Conservation (phyloP, 2,888 invertebrate genomes). For the Chrysina gloriosa region DNA sequence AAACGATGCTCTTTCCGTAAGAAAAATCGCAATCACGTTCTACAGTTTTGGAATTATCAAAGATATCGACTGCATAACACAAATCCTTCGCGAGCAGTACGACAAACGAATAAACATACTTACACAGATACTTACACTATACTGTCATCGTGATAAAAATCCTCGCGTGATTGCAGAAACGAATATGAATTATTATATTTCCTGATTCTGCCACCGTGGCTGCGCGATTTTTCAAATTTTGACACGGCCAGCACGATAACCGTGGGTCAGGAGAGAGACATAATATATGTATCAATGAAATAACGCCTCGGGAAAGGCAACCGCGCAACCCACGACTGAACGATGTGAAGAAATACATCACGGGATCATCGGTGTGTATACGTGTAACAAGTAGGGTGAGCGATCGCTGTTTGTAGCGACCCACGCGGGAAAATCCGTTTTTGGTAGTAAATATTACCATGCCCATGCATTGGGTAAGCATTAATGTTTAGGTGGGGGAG, state of each 20-base stretch:
- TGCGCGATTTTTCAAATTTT: conserved; percentile 37
- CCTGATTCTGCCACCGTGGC: conserved; percentile 48
- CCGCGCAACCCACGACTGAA: conserved; percentile 50
- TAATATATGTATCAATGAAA: conserved; percentile 56
- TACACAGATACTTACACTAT: background rate
- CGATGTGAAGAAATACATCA: conserved; percentile 52
- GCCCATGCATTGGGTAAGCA: too few species aligned
- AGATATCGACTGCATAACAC: background rate
- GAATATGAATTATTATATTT: conserved; percentile 51
- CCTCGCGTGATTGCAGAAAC: conserved; percentile 38
- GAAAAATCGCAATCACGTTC: background rate
- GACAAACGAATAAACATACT: background rate
- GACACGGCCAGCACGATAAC: conserved; percentile 53
- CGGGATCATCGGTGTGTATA: conserved; percentile 52
- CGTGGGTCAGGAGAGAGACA: conserved; percentile 52
- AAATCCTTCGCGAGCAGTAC: background rate
- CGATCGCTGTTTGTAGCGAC: too few species aligned
- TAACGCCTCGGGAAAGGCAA: conserved; percentile 53
- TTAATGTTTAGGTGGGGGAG: too few species aligned
- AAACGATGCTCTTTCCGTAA: background rate
- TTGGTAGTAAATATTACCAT: too few species aligned
- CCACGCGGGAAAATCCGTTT: too few species aligned
- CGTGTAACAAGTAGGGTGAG: conserved; percentile 47
- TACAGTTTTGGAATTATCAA: background rate
- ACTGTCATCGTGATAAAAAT: conserved; percentile 47